Conservation (phyloP, 1,140 invertebrate genomes). For the Lepidurus arcticus region DNA sequence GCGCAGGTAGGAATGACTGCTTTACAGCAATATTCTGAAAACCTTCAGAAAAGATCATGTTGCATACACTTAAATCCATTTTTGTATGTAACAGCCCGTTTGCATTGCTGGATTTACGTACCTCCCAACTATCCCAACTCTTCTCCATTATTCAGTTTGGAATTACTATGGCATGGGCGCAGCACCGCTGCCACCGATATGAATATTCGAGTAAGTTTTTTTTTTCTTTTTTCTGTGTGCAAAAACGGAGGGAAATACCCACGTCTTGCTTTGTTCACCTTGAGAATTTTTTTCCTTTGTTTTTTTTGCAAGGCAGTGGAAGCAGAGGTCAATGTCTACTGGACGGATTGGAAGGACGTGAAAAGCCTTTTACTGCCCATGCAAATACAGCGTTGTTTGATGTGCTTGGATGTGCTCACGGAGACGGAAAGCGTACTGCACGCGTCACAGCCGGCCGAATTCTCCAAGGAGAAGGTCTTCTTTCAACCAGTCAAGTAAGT, state of each 20-base stretch:
- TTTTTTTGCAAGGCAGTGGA: conserved; percentile 57
- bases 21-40: conserved; percentile 33
- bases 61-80: conserved; percentile 33
- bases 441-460: conserved; percentile 54
- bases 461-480: conserved; percentile 72
- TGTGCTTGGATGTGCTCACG: conserved; percentile 78
- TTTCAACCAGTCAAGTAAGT: conserved; percentile 57
- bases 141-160: conserved; percentile 66
- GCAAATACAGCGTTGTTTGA: conserved; percentile 70
- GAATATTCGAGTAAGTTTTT: conserved; percentile 57
- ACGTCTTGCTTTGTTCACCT: not conserved
- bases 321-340: conserved; percentile 62
- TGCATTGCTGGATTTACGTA: conserved; percentile 46
- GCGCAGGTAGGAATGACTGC: conserved; percentile 42
- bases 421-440: conserved; percentile 57
- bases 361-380: conserved; percentile 55
- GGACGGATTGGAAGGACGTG: conserved; percentile 45
- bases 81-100: conserved; percentile 13
- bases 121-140: conserved; percentile 74
- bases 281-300: conserved; percentile 29
- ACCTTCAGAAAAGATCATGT: conserved; percentile 27
- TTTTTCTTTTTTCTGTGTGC: conserved; percentile 27
- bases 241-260: not conserved
- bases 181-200: conserved; percentile 58
- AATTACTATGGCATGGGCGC: conserved; percentile 58